phyloP scores from a whole-genome alignment of 2,888 invertebrate genomes.

The Scaptodrosophila latifasciaeformis region DNA sequence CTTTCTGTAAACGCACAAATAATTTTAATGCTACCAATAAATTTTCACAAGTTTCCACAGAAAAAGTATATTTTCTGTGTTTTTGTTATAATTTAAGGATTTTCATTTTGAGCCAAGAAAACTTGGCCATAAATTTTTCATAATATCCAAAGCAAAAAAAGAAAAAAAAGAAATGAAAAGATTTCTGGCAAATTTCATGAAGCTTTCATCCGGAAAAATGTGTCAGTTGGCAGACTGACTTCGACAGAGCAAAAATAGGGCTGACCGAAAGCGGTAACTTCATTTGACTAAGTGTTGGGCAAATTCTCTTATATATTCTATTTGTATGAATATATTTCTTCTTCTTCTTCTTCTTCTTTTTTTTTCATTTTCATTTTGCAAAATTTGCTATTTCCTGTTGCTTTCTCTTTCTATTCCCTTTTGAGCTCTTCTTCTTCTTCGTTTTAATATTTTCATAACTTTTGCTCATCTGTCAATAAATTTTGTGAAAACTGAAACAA shows the following conservation, averaged over 20 bases:
- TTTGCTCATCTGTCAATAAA: conserved; percentile 44
- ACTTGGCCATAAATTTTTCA: conserved; percentile 53
- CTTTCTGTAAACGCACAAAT: too few species aligned
- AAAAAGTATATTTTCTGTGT: too few species aligned
- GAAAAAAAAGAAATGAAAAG: too few species aligned
- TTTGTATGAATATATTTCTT: conserved; percentile 3
- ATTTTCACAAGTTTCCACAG: too few species aligned
- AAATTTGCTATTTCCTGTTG: conserved; percentile 9
- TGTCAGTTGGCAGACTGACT: conserved; percentile 12
- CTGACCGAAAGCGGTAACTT: conserved; percentile 18
- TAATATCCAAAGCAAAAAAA: conserved; percentile 37
- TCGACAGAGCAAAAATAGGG: conserved; percentile 1
- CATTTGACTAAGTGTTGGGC: conserved; percentile 41
- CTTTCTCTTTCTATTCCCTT: conserved; percentile 8
- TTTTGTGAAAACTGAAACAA: conserved; percentile 4
- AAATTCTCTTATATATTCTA: conserved; percentile 36
- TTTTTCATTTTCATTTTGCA: conserved; percentile 6
- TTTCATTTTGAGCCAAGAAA: too few species aligned
- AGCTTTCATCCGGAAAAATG: conserved; percentile 56
- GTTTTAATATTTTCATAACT: conserved; percentile 62
- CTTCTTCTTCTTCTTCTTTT: conserved; percentile 3
- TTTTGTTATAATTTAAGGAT: not conserved
- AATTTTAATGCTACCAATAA: too few species aligned
- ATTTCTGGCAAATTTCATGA: conserved; percentile 45
- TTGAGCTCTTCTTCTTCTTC: conserved; percentile 4